Evolutionary conservation across 1,140 invertebrate species (phyloP), one percentile per base, ranked within the genome.

Genomic region (Zaprionus gabonicus): DNA sequence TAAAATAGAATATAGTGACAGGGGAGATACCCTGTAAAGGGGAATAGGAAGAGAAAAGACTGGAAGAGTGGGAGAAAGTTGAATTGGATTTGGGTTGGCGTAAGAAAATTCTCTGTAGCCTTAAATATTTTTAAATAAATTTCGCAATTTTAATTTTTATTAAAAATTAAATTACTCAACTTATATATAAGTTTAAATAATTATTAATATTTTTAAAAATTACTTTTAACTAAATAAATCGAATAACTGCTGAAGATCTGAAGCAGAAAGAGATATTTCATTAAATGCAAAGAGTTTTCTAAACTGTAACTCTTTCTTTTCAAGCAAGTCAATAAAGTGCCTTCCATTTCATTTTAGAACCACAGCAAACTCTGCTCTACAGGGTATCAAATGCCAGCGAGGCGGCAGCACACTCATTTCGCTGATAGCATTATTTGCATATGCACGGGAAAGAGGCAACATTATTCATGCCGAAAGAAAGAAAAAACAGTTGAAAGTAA

Each of bases 401-500:
- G 55, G 55, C 69, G 55, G 55, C 71, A 49, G 69, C 31, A 60
- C 49, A 55, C 17, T 60, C 68, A 73, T 64, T 76, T 79, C 68
- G 70, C 86, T 86, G 71, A 80, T 80, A 51, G 34, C 65, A 73
- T 82, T 76, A 82, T 86, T 86, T 86, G 82, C 82, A 86, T 86
- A 70, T 70, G 62, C 79, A 69, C 28, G 46, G 17, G 36, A 69
- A 78, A 55, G 31, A 41, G 27, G 38, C 70, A 44, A 78, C 57
- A 76, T 79, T 72, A 76, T 76, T 79, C 64, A 73, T 71, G 60
- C 65, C 27, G 73, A 27, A 25, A 76, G 31, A 55, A 49, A 44
- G 81, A 72, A 66, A 71, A 79, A 38, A 15, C 46, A 56, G n/a
- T 60, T 38, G 38, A 46, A 62, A 75, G 72, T 67, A 72, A 78